Base-by-base conservation (phyloP, 1,140 invertebrate species). In the Drosophila pectinifera region DNA sequence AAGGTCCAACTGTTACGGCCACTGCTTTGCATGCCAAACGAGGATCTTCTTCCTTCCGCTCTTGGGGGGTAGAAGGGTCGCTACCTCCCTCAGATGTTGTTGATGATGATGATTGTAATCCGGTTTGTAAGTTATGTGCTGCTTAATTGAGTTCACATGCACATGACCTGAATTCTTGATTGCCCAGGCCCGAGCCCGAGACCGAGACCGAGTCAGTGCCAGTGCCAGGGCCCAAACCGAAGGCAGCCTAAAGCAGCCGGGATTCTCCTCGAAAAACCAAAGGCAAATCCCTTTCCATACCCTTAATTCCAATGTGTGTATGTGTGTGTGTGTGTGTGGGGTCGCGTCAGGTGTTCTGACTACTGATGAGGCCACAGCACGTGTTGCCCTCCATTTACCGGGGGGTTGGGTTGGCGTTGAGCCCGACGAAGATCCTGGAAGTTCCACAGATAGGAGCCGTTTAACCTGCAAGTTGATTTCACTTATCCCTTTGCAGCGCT, bases 111-210 rank as follows among this genome's bases (percentile, higher is more conserved):
- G 90, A 91, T 91, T 91, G 90, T 91, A 91, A 91, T 91, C 90
- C 90, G 90, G 90, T 91, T 91, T 91, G 90, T 91, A 91, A 91
- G 90, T 91, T 91, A 91, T 91, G 90, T 91, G 90, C 90, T 91
- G 76, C 90, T 91, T 91, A 91, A 91, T 91, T 91, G 90, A 91
- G 90, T 91, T 91, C 90, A 84, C 81, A 91, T 91, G 90, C 90
- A 91, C 90, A 91, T 91, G 90, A 91, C 90, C 90, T 91, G 90
- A 91, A 91, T 91, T 73, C 75, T 72, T 86, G 85, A 91, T 91
- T 80, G 80, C 79, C 46, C 43, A 42, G 34, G 43, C 26, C 31
- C 48, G 16, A 51, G 39, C 18, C 8, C 39, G 39, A 41, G 39
- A 8, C 16, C 8, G 38, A 18, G 22, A 26, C n/a, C n/a, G n/a